Percentiles rank a stretch among this genome's conserved stretches.
These are phyloP conservation scores for Pituophis catenifer DNA, from an alignment of 2,113 vertebrate species.

Conservation along the genomic window DNA sequence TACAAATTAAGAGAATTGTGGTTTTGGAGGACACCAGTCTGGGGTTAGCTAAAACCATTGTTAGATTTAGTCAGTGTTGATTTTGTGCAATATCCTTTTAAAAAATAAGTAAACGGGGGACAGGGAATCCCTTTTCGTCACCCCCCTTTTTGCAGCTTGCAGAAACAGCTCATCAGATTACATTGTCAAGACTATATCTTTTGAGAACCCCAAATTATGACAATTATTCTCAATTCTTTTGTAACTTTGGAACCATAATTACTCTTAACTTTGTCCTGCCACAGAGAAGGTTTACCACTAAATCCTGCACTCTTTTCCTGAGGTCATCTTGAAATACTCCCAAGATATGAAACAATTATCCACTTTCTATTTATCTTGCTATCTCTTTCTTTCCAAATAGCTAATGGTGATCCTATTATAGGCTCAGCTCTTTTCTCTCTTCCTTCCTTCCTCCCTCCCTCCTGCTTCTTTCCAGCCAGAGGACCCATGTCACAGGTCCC, in stretches of 20 bases:
- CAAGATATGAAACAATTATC: neutral
- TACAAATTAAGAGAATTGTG: neutral
- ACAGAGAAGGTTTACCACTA: neutral
- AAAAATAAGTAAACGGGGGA: neutral
- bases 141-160: neutral
- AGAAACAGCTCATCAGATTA: neutral
- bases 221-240: neutral
- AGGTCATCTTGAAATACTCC: neutral
- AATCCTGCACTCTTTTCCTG: too few relatives aligned
- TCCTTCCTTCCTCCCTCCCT: neutral
- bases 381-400: neutral
- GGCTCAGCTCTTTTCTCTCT: neutral
- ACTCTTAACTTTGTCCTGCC: neutral
- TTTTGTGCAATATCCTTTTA: neutral
- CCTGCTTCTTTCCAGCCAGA: neutral
- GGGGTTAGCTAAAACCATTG: neutral
- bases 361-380: neutral
- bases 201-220: neutral
- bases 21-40: neutral
- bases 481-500: neutral
- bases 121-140: neutral
- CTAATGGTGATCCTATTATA: conserved; percentile 2
- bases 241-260: neutral
- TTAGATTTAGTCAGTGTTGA: neutral
- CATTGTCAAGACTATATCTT: neutral